phyloP scores from a whole-genome alignment of 1,140 invertebrate genomes.

The Hylaeus volcanicus region DNA sequence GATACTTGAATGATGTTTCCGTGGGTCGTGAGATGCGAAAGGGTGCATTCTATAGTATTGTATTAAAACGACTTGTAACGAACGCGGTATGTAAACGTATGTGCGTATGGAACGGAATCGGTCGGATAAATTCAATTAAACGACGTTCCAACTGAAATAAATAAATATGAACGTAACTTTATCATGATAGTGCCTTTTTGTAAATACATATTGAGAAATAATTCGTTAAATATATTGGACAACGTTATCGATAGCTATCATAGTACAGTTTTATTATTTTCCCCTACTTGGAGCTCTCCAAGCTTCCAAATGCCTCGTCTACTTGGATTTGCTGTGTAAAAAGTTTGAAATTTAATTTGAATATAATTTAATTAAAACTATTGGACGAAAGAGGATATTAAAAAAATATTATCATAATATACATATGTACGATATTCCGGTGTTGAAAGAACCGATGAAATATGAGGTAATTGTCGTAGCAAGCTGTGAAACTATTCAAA shows the following conservation, averaged over 20 bases:
- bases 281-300: not conserved
- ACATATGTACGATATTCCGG: no score
- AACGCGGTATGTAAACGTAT: constrained; percentile 27
- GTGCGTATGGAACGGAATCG: constrained; percentile 15
- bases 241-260: constrained; percentile 64
- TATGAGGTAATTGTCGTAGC: no score
- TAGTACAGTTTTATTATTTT: constrained; percentile 26
- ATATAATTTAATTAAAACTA: no score
- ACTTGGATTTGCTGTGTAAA: no score
- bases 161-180: not conserved
- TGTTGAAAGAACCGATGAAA: no score
- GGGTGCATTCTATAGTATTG: not conserved
- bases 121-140: not conserved
- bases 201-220: constrained; percentile 66
- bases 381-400: no score
- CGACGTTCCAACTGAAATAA: not conserved
- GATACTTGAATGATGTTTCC: not conserved
- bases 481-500: not conserved
- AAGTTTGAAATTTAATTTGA: no score
- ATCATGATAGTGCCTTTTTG: constrained; percentile 59
- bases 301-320: no score
- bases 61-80: constrained; percentile 30
- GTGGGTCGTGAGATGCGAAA: not conserved
- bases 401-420: no score
- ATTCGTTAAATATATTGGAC: constrained; percentile 75